Evolutionary conservation across 2,797 vertebrate species (phyloP), one percentile per base, ranked within the genome.

Genomic region (Melanogrammus aeglefinus): DNA sequence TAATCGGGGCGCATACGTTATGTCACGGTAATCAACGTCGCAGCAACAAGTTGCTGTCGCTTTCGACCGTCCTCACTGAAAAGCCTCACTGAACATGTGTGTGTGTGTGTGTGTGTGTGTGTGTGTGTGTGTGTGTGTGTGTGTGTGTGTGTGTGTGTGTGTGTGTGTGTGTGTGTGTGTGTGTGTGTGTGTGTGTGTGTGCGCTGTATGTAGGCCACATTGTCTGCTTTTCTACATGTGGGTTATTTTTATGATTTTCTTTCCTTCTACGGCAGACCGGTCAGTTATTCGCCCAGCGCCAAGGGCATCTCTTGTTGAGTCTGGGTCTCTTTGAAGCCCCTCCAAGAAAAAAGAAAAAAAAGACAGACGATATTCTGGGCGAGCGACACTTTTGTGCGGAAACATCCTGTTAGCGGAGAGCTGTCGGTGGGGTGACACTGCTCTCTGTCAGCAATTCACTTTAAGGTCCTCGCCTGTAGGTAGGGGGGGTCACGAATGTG

Each of bases 381-480:
- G 74, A 80, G 83, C 70, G 39, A 86, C 88, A 83, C 87, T 81
- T 89, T 87, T 89, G 85, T 63, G 77, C 82, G 66, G 83, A 90
- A 47, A 85, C 88, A 88, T 90, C 89, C 88, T 88, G 88, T 87
- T 86, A 44, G 75, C 84, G 75, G 79, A 83, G 80, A 85, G 86
- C 83, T 81, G 87, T 83, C 18, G 3, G 18, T 36, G 71, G 13
- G 82, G 81, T 81, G 82, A 82, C 77, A 71, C 72, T 38, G 78
- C 72, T 69, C 78, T 85, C 77, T 84, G 76, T 91, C 86, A 86
- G 79, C 76, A 78, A 74, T 84, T 76, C 10, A 74, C 79, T 77
- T 78, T 10, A 74, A 79, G 82, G 80, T 87, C 79, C 79, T 83
- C 69, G 80, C 80, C 78, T 83, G 79, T 80, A 74, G 79, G 85